Evolutionary conservation across 2,888 invertebrate species (phyloP).

Genomic region (Eumacrocentrus americanus): DNA sequence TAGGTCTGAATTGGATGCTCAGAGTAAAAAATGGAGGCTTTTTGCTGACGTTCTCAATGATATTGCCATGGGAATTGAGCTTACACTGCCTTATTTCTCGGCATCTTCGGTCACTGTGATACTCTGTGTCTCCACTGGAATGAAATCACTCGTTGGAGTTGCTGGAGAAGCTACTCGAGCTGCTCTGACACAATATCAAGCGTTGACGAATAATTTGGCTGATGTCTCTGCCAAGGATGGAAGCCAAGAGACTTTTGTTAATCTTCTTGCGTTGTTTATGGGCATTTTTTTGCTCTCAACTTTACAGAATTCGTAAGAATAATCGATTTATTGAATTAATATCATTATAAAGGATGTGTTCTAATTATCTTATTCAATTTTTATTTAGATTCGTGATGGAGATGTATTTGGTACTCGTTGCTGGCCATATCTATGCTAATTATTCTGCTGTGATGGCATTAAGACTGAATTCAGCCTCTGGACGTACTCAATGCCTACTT

Average conservation of each 20-base stretch:
- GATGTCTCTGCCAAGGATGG: constrained; percentile 95
- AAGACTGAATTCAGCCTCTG: constrained; percentile 67
- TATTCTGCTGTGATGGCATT: constrained; percentile 85
- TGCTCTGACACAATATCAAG: constrained; percentile 93
- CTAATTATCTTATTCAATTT: no score
- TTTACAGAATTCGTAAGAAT: constrained; percentile 65
- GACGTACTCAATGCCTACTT: constrained; percentile 74
- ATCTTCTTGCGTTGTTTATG: constrained; percentile 81
- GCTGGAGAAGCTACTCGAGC: constrained; percentile 89
- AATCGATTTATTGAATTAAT: constrained; percentile 3
- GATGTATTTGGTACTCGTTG: constrained; percentile 77
- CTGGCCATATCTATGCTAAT: constrained; percentile 85
- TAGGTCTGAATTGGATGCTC: constrained; percentile 80
- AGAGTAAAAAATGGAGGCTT: constrained; percentile 94
- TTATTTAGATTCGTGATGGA: constrained; percentile 71
- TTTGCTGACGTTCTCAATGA: constrained; percentile 95
- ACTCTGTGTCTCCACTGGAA: constrained; percentile 75
- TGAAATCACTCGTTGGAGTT: constrained; percentile 81
- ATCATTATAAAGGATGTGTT: no score
- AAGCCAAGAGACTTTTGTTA: constrained; percentile 96
- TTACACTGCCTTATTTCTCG: constrained; percentile 76
- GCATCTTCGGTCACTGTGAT: constrained; percentile 66
- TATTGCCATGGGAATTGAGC: constrained; percentile 85
- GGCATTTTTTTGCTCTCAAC: constrained; percentile 78
- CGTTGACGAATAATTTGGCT: constrained; percentile 86